Evolutionary conservation across 2,797 vertebrate species (phyloP), one percentile per base, ranked within the genome.

Genomic region (Danio tinwini): DNA sequence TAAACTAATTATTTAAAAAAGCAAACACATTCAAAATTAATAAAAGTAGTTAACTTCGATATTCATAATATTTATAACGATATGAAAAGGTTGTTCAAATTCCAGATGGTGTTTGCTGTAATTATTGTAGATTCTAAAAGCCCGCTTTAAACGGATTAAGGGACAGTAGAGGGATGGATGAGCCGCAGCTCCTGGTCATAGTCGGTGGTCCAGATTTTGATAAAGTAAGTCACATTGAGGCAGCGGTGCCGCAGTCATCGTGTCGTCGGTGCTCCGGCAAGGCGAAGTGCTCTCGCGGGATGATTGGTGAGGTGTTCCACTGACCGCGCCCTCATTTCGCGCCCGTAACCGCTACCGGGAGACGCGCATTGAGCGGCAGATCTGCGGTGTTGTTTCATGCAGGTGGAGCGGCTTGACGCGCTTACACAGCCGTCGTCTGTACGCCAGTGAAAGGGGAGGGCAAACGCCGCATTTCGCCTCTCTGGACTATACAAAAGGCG

Each of bases 321-420:
- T 93, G 93, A 93, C 93, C 93, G 92, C 92, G 90, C 92, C 91
- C 92, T 93, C 92, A 86, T 90, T 91, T 91, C 89, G 81, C 83
- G 89, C 89, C 87, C 90, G 89, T 73, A 76, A 62, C 71, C 84
- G 74, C 80, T 81, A 73, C 64, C 65, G 49, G 79, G 80, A 61
- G 64, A 69, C 74, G 68, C 67, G 81, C 67, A 59, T 50, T 42
- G 82, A 67, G 78, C 42, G 74, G 53, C 81, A 81, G 81, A 83
- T 37, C 52, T 77, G 81, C 83, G 83, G 72, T 64, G 90, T 89
- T 92, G 90, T 92, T 88, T 90, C 86, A 80, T 83, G 86, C 87
- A 86, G 87, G 87, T 86, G 86, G 81, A 87, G 75, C 74, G 61
- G 76, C 76, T 81, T 71, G 73, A 76, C 73, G 77, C 76, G 56